These are phyloP conservation scores for Podarcis muralis DNA, from an alignment of 2,113 vertebrate genomes.

Conservation along the genomic window DNA sequence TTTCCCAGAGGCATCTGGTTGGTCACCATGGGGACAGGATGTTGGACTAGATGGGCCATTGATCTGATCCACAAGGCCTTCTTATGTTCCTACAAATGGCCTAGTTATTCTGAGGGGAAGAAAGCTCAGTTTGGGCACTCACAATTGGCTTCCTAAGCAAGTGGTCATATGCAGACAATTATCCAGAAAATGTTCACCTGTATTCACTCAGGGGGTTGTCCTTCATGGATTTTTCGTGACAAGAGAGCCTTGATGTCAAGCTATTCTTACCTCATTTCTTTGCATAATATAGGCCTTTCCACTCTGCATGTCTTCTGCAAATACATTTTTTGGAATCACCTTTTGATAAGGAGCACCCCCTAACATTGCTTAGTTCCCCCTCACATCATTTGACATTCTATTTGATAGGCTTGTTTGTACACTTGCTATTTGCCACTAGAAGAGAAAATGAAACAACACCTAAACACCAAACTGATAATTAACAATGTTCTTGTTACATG, in stretches of 20 bases:
- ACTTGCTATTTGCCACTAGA: neutral
- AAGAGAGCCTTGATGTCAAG: neutral
- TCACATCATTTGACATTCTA: neutral
- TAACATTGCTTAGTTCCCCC: neutral
- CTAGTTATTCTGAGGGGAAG: neutral
- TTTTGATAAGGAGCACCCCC: neutral
- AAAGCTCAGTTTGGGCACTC: neutral
- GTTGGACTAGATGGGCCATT: no score
- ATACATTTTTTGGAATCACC: neutral
- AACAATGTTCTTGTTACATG: neutral
- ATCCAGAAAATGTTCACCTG: no score
- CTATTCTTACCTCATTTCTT: neutral
- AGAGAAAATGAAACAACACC: constrained; percentile 24
- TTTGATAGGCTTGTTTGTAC: constrained; percentile 9
- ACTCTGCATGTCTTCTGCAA: neutral
- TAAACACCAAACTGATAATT: constrained; percentile 27
- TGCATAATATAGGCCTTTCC: neutral
- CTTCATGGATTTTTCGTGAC: neutral
- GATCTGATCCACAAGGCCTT: no score
- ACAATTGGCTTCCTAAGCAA: neutral
- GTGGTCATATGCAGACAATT: neutral
- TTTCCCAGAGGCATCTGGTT: no score
- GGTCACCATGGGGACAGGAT: no score
- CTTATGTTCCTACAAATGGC: neutral
- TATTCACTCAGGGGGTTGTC: no score